phyloP scores from a whole-genome alignment of 2,113 vertebrate genomes.

The Isichthys henryi region DNA sequence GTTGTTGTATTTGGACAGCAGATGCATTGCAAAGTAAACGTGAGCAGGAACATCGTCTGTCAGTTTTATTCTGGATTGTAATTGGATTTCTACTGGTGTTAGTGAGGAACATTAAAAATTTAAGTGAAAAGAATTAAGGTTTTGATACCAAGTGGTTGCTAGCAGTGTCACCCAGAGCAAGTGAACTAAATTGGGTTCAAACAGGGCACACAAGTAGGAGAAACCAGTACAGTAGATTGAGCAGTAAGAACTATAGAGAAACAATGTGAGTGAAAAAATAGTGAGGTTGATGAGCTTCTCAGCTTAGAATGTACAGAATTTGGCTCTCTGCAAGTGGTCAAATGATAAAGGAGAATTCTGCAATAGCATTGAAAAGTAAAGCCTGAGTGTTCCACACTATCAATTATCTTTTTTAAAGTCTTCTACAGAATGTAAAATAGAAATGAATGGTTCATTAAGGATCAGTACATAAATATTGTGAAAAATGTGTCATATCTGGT shows the following conservation, averaged over 20 bases:
- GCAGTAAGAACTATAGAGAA: neutral
- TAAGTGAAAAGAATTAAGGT: slow-evolving; percentile 10
- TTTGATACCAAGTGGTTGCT: neutral
- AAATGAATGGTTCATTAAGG: neutral
- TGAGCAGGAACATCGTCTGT: neutral
- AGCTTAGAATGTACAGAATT: neutral
- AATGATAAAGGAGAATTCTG: neutral
- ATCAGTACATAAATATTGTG: neutral
- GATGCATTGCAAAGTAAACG: neutral
- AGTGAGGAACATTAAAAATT: slow-evolving; percentile 15
- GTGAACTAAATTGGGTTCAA: slow-evolving; percentile 4
- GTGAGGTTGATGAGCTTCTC: neutral
- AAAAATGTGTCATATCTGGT: neutral
- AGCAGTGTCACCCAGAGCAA: neutral
- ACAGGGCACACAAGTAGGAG: neutral
- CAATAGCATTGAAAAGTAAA: neutral
- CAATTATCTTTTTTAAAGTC: neutral
- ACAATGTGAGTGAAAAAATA: neutral
- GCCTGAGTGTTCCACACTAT: neutral
- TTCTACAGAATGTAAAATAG: neutral
- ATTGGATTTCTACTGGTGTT: neutral
- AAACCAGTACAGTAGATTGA: neutral
- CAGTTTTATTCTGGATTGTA: slow-evolving; percentile 4
- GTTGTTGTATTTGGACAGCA: neutral
- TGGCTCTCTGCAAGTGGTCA: neutral